Evolutionary conservation across 1,140 invertebrate species (phyloP), one percentile per base, ranked within the genome.

Genomic region (Pseudomyrmex gracilis): DNA sequence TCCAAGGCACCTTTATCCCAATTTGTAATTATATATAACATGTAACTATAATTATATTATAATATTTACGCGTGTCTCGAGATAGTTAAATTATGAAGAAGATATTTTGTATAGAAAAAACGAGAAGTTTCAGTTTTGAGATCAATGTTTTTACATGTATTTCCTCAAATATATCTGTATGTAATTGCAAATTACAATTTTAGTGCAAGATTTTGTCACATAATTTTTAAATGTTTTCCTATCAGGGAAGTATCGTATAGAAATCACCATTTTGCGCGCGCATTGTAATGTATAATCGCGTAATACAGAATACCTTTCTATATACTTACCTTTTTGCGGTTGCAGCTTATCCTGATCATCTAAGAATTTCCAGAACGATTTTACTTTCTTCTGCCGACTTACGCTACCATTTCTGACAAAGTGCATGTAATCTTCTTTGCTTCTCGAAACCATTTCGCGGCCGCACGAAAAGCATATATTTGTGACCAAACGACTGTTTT

Each of bases 291-390:
- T 34, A 34, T 34, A 4, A 34, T 4, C 49, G 12, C 58, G 47
- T 17, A 12, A 1, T 15, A 78, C 66, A 70, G 70, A 9, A 34
- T 55, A 24, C 22, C 47, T 60, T n/a, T 7, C 8, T 10, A 68
- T 68, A 45, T 34, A 22, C 20, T 7, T 78, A 78, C 76, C 64
- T 70, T 58, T 12, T 1, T 82, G 85, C 13, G 88, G 83, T 68
- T 85, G 63, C 13, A 90, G 57, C 2, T 49, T 24, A 17, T 58
- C 45, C 55, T 80, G 73, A 10, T 13, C 20, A 13, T 90, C 89
- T 2, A 91, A 20, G 34, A 85, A 91, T 13, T 87, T 85, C 91
- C 91, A 92, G 53, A 92, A 90, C 7, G 87, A 74, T 22, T 85
- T 89, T 0, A 87, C 76, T 55, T 92, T 92, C 0, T 49, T n/a